A percentile compares a stretch with the other conserved stretches of the same genome.
Conservation (phyloP, 2,797 vertebrate species). For the Phrynocephalus guinanensis region DNA sequence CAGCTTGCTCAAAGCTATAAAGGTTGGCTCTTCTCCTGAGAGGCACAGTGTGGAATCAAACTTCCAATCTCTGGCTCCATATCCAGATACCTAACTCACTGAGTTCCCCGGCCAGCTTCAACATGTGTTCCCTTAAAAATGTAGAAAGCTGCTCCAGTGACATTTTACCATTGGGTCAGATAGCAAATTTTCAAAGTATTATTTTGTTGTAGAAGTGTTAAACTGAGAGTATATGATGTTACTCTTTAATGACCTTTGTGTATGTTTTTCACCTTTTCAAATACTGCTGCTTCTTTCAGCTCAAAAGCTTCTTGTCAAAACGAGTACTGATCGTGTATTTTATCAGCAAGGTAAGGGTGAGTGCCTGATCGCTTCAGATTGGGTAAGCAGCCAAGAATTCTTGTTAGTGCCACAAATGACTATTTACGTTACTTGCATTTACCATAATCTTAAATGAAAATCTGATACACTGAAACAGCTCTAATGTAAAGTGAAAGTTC, state of each 20-base stretch:
- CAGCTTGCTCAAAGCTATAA: no score
- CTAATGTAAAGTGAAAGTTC: not conserved
- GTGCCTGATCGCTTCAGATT: not conserved
- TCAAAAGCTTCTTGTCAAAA: conserved; percentile 91
- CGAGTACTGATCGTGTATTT: conserved; percentile 94
- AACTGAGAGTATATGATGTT: not conserved
- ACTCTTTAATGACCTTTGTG: not conserved
- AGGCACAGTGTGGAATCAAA: no score
- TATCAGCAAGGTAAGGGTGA: conserved; percentile 93
- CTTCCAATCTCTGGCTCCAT: no score
- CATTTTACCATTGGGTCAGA: not conserved
- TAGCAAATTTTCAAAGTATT: not conserved
- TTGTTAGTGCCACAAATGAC: not conserved
- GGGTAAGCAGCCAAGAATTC: not conserved
- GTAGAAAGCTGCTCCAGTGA: not conserved
- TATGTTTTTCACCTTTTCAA: not conserved
- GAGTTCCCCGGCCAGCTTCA: no score
- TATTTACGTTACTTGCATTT: not conserved
- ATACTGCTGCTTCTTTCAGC: conserved; percentile 77
- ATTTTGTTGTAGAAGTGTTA: not conserved
- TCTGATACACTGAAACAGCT: not conserved
- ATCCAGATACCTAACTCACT: no score
- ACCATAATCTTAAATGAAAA: not conserved
- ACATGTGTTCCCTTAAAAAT: not conserved
- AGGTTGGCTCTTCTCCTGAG: no score